Base-by-base conservation (phyloP, 2,888 invertebrate species). In the Tigriopus californicus region DNA sequence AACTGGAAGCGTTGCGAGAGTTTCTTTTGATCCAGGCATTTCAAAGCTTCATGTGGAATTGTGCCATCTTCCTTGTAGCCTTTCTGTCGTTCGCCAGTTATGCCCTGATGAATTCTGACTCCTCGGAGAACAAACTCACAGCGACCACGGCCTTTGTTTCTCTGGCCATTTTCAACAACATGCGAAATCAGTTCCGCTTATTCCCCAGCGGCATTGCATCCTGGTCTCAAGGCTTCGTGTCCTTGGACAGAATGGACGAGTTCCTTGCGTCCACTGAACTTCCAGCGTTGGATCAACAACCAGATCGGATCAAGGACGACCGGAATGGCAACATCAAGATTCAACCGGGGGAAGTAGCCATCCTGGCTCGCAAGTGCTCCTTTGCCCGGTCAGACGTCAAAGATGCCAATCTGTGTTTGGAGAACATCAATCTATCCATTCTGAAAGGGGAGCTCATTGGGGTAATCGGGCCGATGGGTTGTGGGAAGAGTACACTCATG, bases 11-110 rank as follows among this genome's bases (percentile, higher is more conserved):
- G 4, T n/a, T 54, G 15, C 40, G 42, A 15, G 13, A 41, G n/a
- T 54, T 54, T 41, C 33, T 54, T n/a, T 13, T 41, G 6, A 20
- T 54, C 15, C 54, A 54, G 15, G 54, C 54, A 24, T 15, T 54
- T n/a, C 54, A 54, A 22, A 41, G 18, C 25, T 56, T 56, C 46
- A 18, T 56, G 15, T 56, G 56, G 56, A 56, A 56, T 24, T 56
- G 56, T 56, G 56, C 42, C 8, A 33, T 56, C 8, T 56, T 56
- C 24, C 41, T 56, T 10, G 18, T 56, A 15, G 41, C 56, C 1
- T 56, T 56, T 20, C n/a, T 25, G n/a, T 22, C 25, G 22, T 56
- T 56, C 44, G 46, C 56, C 22, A 44, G 46, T 12, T 56, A 42
- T 46, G 18, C 44, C 15, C 41, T 54, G n/a, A 33, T 33, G 33